A percentile compares a stretch with the other conserved stretches of the same genome.
phyloP scores from a whole-genome alignment of 2,113 vertebrate genomes.

The Circaetus cinerascens region DNA sequence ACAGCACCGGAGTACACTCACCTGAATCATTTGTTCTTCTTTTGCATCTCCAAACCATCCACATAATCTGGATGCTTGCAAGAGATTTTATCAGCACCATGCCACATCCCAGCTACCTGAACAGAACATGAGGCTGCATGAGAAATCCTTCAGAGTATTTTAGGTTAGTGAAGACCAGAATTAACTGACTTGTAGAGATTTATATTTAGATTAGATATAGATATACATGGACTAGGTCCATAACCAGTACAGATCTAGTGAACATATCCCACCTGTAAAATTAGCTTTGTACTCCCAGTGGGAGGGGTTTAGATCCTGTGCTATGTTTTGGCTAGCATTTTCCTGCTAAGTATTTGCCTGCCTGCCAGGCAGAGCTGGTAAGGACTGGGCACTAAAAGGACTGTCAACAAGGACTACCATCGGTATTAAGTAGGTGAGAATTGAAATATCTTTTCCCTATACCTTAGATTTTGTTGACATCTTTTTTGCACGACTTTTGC shows the following conservation, averaged over 20 bases:
- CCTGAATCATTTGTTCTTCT: neutral
- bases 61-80: neutral
- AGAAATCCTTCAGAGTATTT: neutral
- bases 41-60: neutral
- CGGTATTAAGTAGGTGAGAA: neutral
- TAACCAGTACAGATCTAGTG: neutral
- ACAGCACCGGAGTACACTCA: too few relatives aligned
- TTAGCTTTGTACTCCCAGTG: neutral
- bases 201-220: too few relatives aligned
- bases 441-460: neutral
- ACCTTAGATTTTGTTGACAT: neutral
- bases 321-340: neutral
- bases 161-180: neutral
- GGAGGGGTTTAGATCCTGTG: neutral
- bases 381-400: neutral
- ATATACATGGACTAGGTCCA: neutral
- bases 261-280: neutral
- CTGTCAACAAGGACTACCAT: neutral
- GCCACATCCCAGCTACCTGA: neutral
- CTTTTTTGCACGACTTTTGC: neutral
- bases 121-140: neutral
- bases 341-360: neutral
- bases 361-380: neutral
- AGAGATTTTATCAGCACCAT: neutral
- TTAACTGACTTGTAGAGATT: neutral